Evolutionary conservation across 2,113 vertebrate species (phyloP).

Genomic region (Vireo altiloquus): DNA sequence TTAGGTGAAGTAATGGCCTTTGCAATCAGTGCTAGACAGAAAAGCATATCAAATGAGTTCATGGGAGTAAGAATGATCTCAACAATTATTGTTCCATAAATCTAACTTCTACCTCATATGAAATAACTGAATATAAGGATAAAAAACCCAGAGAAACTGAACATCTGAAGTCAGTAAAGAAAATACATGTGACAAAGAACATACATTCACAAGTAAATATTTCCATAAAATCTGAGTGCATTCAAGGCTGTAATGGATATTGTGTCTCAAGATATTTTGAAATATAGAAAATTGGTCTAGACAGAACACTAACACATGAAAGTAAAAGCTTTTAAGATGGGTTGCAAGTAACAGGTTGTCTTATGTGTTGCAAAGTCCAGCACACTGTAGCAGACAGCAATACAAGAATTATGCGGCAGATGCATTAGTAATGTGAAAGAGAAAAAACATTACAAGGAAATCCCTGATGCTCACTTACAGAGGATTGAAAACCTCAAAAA

Average conservation of each 20-base stretch:
- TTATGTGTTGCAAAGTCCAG: background rate
- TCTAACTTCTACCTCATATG: background rate
- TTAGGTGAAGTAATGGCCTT: constrained; percentile 4
- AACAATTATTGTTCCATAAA: background rate
- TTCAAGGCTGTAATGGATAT: background rate
- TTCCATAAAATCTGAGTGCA: background rate
- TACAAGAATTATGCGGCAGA: background rate
- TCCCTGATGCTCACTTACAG: background rate
- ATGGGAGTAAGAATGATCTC: constrained; percentile 3
- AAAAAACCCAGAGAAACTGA: background rate
- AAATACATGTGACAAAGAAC: background rate
- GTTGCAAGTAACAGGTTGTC: background rate
- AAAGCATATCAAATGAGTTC: background rate
- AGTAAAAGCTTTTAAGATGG: background rate
- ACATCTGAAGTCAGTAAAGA: background rate
- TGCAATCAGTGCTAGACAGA: background rate
- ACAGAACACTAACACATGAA: background rate
- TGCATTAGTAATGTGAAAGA: background rate
- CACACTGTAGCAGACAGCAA: background rate
- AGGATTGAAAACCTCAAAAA: background rate
- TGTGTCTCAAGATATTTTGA: background rate
- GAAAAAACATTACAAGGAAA: background rate
- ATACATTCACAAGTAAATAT: background rate
- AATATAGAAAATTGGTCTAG: background rate
- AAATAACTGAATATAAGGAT: background rate